Evolutionary conservation across 2,797 vertebrate species (phyloP).

Genomic region (Halcyon chelicuti): DNA sequence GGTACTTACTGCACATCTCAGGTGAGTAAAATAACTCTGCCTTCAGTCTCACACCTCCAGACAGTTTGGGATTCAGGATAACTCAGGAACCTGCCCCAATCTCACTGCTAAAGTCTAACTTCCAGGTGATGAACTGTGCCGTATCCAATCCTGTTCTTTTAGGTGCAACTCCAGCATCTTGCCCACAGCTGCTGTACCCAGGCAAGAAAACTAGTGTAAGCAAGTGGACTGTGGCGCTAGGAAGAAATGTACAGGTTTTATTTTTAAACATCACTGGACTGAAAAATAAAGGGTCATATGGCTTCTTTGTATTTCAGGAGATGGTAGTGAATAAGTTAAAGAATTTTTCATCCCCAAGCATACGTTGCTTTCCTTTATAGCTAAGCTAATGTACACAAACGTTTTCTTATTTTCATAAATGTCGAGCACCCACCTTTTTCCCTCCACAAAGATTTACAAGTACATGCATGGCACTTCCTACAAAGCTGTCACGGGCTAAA

Average conservation of each 20-base stretch:
- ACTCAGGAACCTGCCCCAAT: not conserved
- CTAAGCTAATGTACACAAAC: constrained; percentile 74
- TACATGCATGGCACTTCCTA: constrained; percentile 70
- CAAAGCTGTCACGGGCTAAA: constrained; percentile 66
- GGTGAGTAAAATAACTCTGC: not conserved
- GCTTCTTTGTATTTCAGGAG: constrained; percentile 70
- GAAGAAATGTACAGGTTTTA: constrained; percentile 54
- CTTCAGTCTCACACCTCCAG: not conserved
- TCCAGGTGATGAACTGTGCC: not conserved
- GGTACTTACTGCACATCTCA: not conserved
- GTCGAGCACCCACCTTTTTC: constrained; percentile 46
- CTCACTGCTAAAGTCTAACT: not conserved
- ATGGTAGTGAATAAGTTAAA: constrained; percentile 79
- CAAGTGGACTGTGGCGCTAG: not conserved
- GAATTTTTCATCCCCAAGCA: constrained; percentile 74
- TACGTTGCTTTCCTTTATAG: constrained; percentile 74
- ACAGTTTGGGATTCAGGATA: not conserved
- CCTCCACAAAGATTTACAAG: constrained; percentile 64
- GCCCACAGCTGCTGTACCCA: not conserved
- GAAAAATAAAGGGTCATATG: constrained; percentile 53
- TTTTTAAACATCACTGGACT: constrained; percentile 58
- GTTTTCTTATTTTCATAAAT: constrained; percentile 67
- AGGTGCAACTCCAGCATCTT: not conserved
- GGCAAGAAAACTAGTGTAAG: not conserved
- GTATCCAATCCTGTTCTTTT: not conserved